phyloP scores from a whole-genome alignment of 2,113 vertebrate genomes.

The Glareola pratincola region DNA sequence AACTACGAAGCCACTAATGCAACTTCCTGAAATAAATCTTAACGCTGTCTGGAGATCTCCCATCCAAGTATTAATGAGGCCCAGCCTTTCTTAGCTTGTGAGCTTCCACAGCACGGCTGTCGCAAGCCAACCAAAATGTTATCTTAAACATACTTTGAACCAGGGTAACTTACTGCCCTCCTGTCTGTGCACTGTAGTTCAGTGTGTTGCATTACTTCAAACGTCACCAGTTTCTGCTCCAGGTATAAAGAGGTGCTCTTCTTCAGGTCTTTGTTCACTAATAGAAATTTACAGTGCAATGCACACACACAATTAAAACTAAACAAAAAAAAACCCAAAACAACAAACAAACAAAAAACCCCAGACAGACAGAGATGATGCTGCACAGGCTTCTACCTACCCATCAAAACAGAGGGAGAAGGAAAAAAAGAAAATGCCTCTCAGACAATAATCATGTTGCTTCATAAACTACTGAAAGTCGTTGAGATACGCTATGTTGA shows the following conservation, averaged over 20 bases:
- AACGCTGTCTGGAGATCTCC: not conserved
- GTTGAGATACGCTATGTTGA: not conserved
- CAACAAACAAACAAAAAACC: no score
- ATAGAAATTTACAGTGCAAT: not conserved
- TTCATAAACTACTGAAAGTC: not conserved
- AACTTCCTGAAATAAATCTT: not conserved
- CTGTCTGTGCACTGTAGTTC: not conserved
- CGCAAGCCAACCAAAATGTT: not conserved
- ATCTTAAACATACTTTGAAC: constrained; percentile 1
- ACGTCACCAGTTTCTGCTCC: not conserved
- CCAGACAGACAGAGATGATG: no score
- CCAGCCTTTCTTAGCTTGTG: not conserved
- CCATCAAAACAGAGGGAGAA: not conserved
- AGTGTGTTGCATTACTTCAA: not conserved
- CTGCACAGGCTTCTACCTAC: not conserved
- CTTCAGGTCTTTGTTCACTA: not conserved
- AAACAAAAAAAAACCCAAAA: no score
- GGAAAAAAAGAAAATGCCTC: not conserved
- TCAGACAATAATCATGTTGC: not conserved
- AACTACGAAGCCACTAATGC: not conserved
- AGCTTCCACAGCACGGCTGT: not conserved
- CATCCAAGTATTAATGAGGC: not conserved
- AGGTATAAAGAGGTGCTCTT: not conserved
- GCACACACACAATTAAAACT: not conserved
- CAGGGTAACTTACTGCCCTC: not conserved